Percentiles rank a stretch among this genome's conserved stretches.
phyloP scores from a whole-genome alignment of 2,113 vertebrate species.

The Conger conger region DNA sequence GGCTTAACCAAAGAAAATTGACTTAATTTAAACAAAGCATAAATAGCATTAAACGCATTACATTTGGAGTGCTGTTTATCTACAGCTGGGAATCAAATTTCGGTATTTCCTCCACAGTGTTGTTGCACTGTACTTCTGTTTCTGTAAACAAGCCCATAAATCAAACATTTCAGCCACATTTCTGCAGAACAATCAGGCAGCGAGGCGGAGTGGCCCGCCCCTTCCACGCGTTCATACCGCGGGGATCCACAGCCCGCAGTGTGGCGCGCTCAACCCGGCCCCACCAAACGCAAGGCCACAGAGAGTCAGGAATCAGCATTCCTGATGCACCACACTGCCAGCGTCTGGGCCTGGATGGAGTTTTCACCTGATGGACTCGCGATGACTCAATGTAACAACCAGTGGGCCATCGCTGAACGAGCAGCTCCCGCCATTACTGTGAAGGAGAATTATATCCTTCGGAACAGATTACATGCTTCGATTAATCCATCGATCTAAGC shows the following conservation, averaged over 20 bases:
- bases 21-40: constrained; percentile 54
- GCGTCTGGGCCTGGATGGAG: neutral
- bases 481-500: too few species aligned
- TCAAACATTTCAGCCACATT: neutral
- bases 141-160: neutral
- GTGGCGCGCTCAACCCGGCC: neutral
- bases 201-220: neutral
- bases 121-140: neutral
- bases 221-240: neutral
- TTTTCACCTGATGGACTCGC: neutral
- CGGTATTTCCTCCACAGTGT: neutral
- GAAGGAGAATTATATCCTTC: neutral
- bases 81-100: constrained; percentile 6
- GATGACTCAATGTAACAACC: neutral
- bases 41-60: constrained; percentile 62
- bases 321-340: neutral
- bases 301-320: neutral
- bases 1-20: constrained; percentile 64
- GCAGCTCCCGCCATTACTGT: neutral
- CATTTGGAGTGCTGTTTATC: constrained; percentile 48
- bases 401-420: neutral
- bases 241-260: neutral
- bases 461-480: too few species aligned
- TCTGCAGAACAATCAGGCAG: neutral
- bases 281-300: neutral